These are phyloP conservation scores for Drosophila kanekoi DNA, from an alignment of 2,888 invertebrate species.

Conservation along the genomic window DNA sequence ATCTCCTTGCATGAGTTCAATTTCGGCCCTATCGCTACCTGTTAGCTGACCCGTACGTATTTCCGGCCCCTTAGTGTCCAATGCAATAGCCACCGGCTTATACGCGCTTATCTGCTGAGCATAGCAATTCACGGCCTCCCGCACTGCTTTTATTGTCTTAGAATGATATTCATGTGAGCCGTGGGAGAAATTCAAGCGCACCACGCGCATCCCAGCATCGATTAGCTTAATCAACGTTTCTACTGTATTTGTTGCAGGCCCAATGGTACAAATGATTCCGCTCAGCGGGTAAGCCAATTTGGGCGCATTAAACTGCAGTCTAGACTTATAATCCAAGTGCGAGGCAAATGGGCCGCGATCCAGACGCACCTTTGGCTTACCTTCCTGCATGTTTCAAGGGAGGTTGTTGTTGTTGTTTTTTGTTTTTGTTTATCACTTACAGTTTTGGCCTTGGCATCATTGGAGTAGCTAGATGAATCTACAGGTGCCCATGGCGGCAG, in stretches of 20 bases:
- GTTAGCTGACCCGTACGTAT: conserved; percentile 97
- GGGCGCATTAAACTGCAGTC: conserved; percentile 95
- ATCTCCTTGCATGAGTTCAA: conserved; percentile 94
- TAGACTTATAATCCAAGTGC: conserved; percentile 96
- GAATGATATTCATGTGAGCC: conserved; percentile 97
- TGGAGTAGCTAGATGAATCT: conserved; percentile 13
- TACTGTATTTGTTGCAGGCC: conserved; percentile 92
- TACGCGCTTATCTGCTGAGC: conserved; percentile 89
- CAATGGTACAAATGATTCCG: conserved; percentile 99
- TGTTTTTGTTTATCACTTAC: not conserved
- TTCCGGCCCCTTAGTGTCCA: conserved; percentile 99
- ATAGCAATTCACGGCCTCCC: conserved; percentile 92
- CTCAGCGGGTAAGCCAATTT: conserved; percentile 94
- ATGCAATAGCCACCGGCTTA: conserved; percentile 95
- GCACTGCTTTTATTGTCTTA: conserved; percentile 94
- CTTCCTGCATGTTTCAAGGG: not conserved
- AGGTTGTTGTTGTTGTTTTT: not conserved
- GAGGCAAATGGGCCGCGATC: conserved; percentile 82
- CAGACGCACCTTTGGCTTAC: not conserved
- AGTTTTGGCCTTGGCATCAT: not conserved
- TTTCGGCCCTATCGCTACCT: conserved; percentile 94
- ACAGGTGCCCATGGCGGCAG: not conserved
- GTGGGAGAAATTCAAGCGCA: conserved; percentile 97
- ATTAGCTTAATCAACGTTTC: conserved; percentile 95
- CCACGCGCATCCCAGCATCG: conserved; percentile 98